Evolutionary conservation across 2,113 vertebrate species (phyloP).

Genomic region (Trochalopteron elliotii): DNA sequence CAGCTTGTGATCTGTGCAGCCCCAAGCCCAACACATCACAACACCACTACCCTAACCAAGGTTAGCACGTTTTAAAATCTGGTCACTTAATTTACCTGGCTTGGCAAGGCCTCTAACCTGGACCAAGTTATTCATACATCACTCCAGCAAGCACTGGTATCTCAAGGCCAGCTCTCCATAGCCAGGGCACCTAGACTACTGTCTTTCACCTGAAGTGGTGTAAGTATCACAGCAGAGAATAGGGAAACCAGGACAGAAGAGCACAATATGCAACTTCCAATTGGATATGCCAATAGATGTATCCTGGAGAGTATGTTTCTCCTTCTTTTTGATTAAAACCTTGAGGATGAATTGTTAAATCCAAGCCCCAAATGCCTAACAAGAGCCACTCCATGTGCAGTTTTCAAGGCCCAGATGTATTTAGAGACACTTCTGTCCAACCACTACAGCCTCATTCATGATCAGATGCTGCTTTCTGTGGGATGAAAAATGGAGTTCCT

Average conservation of each 20-base stretch:
- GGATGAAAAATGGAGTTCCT: not conserved
- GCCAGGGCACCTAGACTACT: not conserved
- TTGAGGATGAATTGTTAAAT: not conserved
- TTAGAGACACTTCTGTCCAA: not conserved
- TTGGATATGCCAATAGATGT: fast-evolving
- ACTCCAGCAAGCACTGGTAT: not conserved
- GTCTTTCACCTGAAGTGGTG: not conserved
- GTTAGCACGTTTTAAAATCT: not conserved
- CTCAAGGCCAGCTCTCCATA: not conserved
- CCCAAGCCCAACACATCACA: not conserved
- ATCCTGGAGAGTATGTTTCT: not conserved
- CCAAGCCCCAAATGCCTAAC: not conserved
- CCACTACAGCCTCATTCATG: not conserved
- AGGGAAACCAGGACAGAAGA: not conserved
- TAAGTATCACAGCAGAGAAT: not conserved
- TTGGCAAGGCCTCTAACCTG: not conserved
- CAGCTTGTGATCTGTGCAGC: not conserved
- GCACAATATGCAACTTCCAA: fast-evolving
- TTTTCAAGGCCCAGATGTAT: not conserved
- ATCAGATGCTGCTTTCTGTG: not conserved
- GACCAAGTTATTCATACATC: not conserved
- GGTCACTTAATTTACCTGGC: not conserved
- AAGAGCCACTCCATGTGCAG: not conserved
- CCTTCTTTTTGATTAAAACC: not conserved
- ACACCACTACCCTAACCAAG: not conserved